These are phyloP conservation scores for Dermochelys coriacea DNA, from an alignment of 2,797 vertebrate species.

Conservation along the genomic window DNA sequence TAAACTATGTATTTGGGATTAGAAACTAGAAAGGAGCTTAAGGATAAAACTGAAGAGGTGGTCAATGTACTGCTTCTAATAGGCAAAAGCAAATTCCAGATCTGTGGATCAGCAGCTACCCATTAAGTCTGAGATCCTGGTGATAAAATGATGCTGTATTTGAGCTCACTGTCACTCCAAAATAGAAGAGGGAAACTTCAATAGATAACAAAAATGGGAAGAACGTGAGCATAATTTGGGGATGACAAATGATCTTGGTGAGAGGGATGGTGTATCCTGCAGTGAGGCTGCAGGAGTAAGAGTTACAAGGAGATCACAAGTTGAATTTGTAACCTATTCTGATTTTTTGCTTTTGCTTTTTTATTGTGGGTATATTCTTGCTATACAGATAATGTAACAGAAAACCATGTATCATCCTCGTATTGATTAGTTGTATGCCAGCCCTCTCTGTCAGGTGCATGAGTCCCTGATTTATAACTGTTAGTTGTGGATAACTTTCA, in stretches of 20 bases:
- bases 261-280: neutral
- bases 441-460: neutral
- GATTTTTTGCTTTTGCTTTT: neutral
- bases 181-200: neutral
- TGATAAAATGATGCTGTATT: neutral
- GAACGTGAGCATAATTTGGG: slow-evolving; percentile 2
- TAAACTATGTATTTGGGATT: slow-evolving; percentile 71
- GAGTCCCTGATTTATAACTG: neutral
- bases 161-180: neutral
- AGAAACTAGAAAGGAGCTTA: slow-evolving; percentile 68
- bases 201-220: neutral
- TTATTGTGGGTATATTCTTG: neutral
- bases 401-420: neutral
- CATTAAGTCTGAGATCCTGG: slow-evolving; percentile 8
- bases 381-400: neutral
- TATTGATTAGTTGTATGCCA: neutral
- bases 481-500: neutral
- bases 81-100: neutral
- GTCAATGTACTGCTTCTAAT: slow-evolving; percentile 45
- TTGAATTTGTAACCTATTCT: neutral
- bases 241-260: neutral
- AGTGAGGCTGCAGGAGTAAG: neutral
- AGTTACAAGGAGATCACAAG: neutral
- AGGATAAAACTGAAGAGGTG: slow-evolving; percentile 47
- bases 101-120: slow-evolving; percentile 39